phyloP scores from a whole-genome alignment of 2,888 invertebrate species.

The Oligia strigilis region DNA sequence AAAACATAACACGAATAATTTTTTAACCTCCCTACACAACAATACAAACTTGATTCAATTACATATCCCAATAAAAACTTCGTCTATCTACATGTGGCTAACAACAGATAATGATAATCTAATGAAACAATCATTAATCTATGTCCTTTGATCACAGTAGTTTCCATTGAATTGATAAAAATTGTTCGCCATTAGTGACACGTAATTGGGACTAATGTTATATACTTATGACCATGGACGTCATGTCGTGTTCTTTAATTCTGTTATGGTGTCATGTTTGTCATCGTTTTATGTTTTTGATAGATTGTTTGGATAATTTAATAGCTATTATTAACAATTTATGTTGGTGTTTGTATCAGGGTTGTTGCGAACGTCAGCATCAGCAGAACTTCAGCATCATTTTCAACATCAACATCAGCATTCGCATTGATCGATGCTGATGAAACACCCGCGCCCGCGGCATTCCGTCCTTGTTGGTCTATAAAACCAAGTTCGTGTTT shows the following conservation, averaged over 20 bases:
- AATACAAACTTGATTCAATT: constrained; percentile 59
- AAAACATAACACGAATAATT: constrained; percentile 27
- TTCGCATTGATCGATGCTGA: no score
- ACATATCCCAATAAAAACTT: constrained; percentile 65
- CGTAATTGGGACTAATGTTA: constrained; percentile 59
- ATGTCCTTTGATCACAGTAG: constrained; percentile 69
- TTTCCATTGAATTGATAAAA: constrained; percentile 82
- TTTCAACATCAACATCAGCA: no score
- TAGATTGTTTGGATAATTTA: constrained; percentile 37
- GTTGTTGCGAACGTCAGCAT: no score
- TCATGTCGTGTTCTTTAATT: constrained; percentile 55
- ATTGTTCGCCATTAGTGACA: constrained; percentile 75
- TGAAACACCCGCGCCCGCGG: no score
- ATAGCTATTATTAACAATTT: constrained; percentile 26
- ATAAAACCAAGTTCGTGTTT: no score
- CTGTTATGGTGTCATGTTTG: constrained; percentile 34
- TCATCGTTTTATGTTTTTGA: constrained; percentile 30
- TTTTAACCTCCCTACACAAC: constrained; percentile 33
- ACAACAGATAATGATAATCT: constrained; percentile 67
- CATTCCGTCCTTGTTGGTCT: no score
- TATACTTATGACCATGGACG: constrained; percentile 35
- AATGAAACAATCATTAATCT: constrained; percentile 83
- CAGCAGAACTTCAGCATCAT: no score
- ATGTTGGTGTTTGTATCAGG: no score
- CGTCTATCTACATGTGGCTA: constrained; percentile 50